Percentiles rank a stretch among this genome's conserved stretches.
These are phyloP conservation scores for Oenanthe melanoleuca DNA, from an alignment of 2,113 vertebrate genomes.

Conservation along the genomic window DNA sequence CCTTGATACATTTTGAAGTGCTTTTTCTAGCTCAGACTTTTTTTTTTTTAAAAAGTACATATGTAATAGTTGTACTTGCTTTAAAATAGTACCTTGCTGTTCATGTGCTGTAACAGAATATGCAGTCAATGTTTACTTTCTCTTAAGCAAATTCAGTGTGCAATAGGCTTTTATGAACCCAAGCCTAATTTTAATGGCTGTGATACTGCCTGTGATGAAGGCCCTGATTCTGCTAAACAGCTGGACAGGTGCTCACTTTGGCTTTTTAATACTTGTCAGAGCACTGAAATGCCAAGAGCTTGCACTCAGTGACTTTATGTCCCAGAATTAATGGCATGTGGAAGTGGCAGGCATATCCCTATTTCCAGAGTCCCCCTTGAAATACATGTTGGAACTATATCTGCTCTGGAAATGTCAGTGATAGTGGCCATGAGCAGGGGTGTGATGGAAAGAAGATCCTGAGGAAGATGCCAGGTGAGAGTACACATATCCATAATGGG, in stretches of 20 bases:
- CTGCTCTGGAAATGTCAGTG: not conserved
- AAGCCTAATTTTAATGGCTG: not conserved
- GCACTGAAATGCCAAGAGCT: not conserved
- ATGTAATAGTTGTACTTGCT: not conserved
- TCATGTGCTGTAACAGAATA: not conserved
- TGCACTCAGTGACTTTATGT: not conserved
- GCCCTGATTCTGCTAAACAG: not conserved
- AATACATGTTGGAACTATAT: not conserved
- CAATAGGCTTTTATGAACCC: not conserved
- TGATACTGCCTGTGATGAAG: not conserved
- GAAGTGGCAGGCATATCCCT: not conserved
- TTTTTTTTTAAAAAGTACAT: not conserved
- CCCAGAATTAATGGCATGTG: not conserved
- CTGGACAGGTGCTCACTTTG: not conserved
- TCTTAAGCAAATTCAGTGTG: not conserved
- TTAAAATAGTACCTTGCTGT: not conserved
- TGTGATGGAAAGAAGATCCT: not conserved
- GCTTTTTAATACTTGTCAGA: not conserved
- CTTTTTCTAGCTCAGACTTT: not conserved
- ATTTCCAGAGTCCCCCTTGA: not conserved
- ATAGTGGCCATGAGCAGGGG: fast-evolving
- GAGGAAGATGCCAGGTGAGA: not conserved
- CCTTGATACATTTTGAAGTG: not conserved
- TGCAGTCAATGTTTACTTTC: not conserved
- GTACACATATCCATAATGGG: not conserved